Conservation (phyloP, 2,113 vertebrate species). For the Tachysurus vachellii region DNA sequence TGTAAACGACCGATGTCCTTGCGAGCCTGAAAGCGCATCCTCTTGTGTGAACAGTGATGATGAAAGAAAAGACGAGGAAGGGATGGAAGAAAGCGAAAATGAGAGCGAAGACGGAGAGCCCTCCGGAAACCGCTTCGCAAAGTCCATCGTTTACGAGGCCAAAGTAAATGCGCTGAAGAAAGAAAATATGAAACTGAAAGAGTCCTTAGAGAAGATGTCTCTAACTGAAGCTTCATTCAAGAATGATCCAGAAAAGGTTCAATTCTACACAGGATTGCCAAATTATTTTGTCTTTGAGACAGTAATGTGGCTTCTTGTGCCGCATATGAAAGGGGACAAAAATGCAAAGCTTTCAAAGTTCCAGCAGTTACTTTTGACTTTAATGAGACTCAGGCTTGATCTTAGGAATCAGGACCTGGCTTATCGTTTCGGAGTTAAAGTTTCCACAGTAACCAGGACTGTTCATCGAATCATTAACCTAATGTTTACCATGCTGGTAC, state of each 20-base stretch:
- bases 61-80: conserved; percentile 44
- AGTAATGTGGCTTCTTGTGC: conserved; percentile 74
- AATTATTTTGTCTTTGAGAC: conserved; percentile 78
- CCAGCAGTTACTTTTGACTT: conserved; percentile 74
- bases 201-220: conserved; percentile 73
- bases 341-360: conserved; percentile 71
- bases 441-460: conserved; percentile 66
- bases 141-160: conserved; percentile 59
- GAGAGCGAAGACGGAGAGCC: conserved; percentile 55
- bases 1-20: conserved; percentile 36
- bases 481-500: conserved; percentile 75
- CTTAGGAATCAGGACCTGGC: conserved; percentile 75
- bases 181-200: conserved; percentile 71
- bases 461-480: conserved; percentile 72
- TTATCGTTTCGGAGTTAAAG: conserved; percentile 74
- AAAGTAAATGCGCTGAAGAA: conserved; percentile 63
- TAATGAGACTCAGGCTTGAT: conserved; percentile 74
- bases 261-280: conserved; percentile 75
- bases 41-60: conserved; percentile 65
- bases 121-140: conserved; percentile 25
- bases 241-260: conserved; percentile 73
- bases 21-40: conserved; percentile 57
- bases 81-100: conserved; percentile 55
- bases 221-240: conserved; percentile 70
- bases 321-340: conserved; percentile 73